Conservation (phyloP, 2,797 vertebrate genomes). For the Semaprochilodus insignis region DNA sequence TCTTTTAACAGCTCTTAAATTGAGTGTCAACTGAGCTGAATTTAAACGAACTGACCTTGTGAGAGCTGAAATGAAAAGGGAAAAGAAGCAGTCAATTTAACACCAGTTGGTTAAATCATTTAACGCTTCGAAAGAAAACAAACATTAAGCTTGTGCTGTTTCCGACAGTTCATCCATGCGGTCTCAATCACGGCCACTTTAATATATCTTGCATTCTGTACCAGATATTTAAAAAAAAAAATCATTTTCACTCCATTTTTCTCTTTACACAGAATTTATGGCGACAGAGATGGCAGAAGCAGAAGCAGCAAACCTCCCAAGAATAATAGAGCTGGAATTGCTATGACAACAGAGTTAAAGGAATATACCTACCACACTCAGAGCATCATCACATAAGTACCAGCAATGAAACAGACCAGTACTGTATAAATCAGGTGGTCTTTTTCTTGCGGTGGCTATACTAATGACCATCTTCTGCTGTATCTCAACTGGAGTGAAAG, state of each 20-base stretch:
- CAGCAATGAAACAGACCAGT: not conserved
- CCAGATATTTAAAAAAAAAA: not conserved
- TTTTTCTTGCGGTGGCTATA: too few relatives aligned
- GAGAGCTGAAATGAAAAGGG: constrained; percentile 16
- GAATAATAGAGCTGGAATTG: not conserved
- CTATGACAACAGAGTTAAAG: not conserved
- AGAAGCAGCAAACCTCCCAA: not conserved
- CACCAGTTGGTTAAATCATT: not conserved
- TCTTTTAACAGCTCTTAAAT: constrained; percentile 34
- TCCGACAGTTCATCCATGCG: not conserved
- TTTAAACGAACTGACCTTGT: constrained; percentile 20
- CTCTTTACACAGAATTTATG: not conserved
- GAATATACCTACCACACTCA: not conserved
- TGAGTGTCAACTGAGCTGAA: constrained; percentile 11
- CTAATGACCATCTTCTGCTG: too few relatives aligned
- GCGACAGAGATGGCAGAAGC: not conserved
- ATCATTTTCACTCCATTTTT: not conserved
- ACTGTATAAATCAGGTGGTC: too few relatives aligned
- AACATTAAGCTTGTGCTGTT: not conserved
- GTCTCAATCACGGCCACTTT: not conserved
- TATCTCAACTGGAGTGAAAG: too few relatives aligned
- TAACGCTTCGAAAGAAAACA: not conserved
- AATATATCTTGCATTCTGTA: not conserved
- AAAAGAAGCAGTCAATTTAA: constrained; percentile 8
- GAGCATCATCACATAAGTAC: not conserved